Percentiles rank a stretch among this genome's conserved stretches.
Conservation (phyloP, 2,888 invertebrate species). For the Meganola albula region DNA sequence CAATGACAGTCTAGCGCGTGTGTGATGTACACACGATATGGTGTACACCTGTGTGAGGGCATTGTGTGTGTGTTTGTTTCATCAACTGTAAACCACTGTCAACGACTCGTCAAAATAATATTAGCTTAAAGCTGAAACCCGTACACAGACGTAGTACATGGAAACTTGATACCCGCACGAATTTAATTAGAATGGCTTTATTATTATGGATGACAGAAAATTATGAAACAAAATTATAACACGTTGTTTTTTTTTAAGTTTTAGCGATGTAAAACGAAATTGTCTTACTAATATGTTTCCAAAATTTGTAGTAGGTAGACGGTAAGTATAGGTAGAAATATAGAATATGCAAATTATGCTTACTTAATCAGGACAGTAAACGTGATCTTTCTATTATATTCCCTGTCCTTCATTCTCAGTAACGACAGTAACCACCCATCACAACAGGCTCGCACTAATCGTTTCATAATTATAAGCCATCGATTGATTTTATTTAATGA, state of each 20-base stretch:
- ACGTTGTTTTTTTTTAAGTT: constrained; percentile 7
- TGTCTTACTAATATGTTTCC: too few species aligned
- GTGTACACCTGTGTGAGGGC: constrained; percentile 38
- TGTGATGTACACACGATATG: constrained; percentile 40
- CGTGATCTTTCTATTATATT: too few species aligned
- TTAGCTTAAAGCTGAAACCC: constrained; percentile 64
- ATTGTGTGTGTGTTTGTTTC: constrained; percentile 59
- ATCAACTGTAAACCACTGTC: constrained; percentile 75
- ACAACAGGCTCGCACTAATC: constrained; percentile 54
- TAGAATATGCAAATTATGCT: too few species aligned
- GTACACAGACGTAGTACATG: constrained; percentile 52
- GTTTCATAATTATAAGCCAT: constrained; percentile 59
- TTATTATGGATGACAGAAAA: constrained; percentile 34
- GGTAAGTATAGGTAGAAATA: too few species aligned
- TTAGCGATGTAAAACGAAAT: too few species aligned
- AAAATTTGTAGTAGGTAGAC: too few species aligned
- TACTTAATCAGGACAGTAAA: too few species aligned
- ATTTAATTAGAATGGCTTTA: constrained; percentile 53
- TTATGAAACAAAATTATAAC: constrained; percentile 24
- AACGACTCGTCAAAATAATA: constrained; percentile 76
- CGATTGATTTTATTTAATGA: too few species aligned
- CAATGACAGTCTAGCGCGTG: constrained; percentile 46
- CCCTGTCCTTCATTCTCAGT: too few species aligned
- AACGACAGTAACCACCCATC: too few species aligned
- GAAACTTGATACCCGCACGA: constrained; percentile 62